Conservation (phyloP, 2,797 vertebrate genomes). For the Setipinna tenuifilis region DNA sequence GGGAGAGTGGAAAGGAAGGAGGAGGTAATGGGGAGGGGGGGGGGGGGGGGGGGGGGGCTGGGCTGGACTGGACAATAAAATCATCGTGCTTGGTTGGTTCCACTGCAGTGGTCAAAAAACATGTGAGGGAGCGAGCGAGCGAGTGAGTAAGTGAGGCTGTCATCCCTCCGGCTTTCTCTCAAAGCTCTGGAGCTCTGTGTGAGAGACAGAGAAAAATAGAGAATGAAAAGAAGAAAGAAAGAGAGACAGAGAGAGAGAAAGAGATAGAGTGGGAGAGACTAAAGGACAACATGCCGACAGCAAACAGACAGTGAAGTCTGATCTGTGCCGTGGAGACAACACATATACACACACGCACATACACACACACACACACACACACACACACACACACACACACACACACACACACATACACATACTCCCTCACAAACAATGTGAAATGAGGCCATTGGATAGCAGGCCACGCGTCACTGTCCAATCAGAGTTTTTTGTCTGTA, state of each 20-base stretch:
- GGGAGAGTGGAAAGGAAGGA: slow-evolving; percentile 41
- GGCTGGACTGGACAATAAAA: slow-evolving; percentile 62
- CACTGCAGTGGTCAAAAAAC: slow-evolving; percentile 58
- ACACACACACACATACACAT: too few relatives aligned
- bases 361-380: slow-evolving; percentile 47
- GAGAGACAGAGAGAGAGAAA: not conserved
- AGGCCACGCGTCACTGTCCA: slow-evolving; percentile 66
- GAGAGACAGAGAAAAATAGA: slow-evolving; percentile 20
- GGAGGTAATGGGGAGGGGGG: not conserved
- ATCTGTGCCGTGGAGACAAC: slow-evolving; percentile 46
- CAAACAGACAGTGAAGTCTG: slow-evolving; percentile 50
- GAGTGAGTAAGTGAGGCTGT: not conserved
- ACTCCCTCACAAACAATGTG: slow-evolving; percentile 61
- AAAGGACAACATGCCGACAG: slow-evolving; percentile 27
- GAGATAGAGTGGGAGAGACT: not conserved
- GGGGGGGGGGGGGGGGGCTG: not conserved
- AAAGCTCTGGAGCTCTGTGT: not conserved
- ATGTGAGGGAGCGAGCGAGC: slow-evolving; percentile 37
- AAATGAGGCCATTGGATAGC: slow-evolving; percentile 62
- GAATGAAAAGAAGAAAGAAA: not conserved
- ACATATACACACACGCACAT: slow-evolving; percentile 36
- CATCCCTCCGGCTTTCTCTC: not conserved
- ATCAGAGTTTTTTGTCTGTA: slow-evolving; percentile 55
- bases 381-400: slow-evolving; percentile 46
- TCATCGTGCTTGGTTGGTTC: slow-evolving; percentile 66